These are phyloP conservation scores for Irena cyanogastra DNA, from an alignment of 2,113 vertebrate species.

Conservation along the genomic window DNA sequence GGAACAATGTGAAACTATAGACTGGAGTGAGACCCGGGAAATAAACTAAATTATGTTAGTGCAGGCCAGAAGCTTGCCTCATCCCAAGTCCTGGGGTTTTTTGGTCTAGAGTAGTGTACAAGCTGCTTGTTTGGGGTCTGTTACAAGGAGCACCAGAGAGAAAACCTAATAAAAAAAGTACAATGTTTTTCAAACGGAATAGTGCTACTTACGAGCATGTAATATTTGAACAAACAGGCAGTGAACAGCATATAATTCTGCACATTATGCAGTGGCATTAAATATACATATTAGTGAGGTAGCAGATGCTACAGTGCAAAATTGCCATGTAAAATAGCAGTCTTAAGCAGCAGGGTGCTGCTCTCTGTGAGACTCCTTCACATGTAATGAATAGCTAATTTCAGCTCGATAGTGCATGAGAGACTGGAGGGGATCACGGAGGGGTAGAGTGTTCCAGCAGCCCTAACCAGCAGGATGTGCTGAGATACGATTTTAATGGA, in stretches of 20 bases:
- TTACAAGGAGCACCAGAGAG: neutral
- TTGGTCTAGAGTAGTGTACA: neutral
- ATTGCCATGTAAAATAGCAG: slow-evolving; percentile 65
- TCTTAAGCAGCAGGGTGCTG: slow-evolving; percentile 63
- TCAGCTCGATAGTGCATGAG: slow-evolving; percentile 58
- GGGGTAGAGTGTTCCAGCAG: slow-evolving; percentile 13
- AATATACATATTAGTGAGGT: slow-evolving; percentile 68
- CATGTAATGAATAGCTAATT: slow-evolving; percentile 77
- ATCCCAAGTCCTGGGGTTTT: neutral
- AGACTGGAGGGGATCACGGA: neutral
- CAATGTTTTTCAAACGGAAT: slow-evolving; percentile 34
- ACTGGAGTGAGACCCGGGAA: neutral
- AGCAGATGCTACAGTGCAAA: slow-evolving; percentile 70
- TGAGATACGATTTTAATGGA: slow-evolving; percentile 66
- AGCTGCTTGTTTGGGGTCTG: neutral
- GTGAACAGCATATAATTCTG: slow-evolving; percentile 60
- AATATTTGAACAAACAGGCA: slow-evolving; percentile 66
- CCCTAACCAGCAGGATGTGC: slow-evolving; percentile 49
- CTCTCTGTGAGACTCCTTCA: slow-evolving; percentile 60
- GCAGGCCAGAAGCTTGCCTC: neutral
- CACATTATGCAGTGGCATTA: slow-evolving; percentile 56
- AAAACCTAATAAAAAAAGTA: slow-evolving; percentile 23
- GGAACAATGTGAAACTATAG: neutral
- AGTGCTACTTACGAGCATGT: slow-evolving; percentile 24
- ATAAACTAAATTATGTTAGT: neutral